Conservation (phyloP, 2,888 invertebrate species). For the Drosophila acutilabella region DNA sequence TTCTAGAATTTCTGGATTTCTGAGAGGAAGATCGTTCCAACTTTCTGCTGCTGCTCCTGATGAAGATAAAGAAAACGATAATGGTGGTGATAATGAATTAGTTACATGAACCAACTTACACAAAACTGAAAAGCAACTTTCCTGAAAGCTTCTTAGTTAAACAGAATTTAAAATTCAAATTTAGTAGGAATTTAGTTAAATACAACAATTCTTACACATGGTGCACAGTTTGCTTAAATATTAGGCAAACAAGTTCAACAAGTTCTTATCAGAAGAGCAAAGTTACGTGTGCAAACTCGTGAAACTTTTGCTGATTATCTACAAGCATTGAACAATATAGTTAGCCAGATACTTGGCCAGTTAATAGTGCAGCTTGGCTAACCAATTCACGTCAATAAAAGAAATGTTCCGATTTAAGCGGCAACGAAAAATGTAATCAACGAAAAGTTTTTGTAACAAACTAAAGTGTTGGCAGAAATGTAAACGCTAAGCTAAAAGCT, state of each 20-base stretch:
- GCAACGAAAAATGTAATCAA: slow-evolving; percentile 42
- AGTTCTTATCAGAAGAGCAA: slow-evolving; percentile 48
- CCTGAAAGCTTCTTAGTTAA: no score
- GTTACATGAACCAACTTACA: no score
- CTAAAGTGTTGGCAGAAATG: slow-evolving; percentile 6
- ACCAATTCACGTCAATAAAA: slow-evolving; percentile 21
- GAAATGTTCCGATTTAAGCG: slow-evolving; percentile 5
- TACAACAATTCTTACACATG: no score
- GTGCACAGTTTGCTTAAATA: slow-evolving; percentile 20
- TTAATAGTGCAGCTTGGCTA: slow-evolving; percentile 13
- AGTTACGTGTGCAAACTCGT: slow-evolving; percentile 50
- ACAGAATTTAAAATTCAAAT: background rate
- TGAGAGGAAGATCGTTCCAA: no score
- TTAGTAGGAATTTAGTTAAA: slow-evolving; percentile 2
- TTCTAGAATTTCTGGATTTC: no score
- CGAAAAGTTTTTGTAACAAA: slow-evolving; percentile 36
- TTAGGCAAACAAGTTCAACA: slow-evolving; percentile 46
- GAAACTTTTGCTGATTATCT: slow-evolving; percentile 50
- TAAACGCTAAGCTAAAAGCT: slow-evolving; percentile 20
- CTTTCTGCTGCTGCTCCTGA: no score
- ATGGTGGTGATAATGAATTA: no score
- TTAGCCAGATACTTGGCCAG: background rate
- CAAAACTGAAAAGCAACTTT: no score
- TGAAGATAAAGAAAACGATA: no score
- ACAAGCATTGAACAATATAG: slow-evolving; percentile 10